Base-by-base conservation (phyloP, 2,888 invertebrate species). In the Ennomos fuscantarius region DNA sequence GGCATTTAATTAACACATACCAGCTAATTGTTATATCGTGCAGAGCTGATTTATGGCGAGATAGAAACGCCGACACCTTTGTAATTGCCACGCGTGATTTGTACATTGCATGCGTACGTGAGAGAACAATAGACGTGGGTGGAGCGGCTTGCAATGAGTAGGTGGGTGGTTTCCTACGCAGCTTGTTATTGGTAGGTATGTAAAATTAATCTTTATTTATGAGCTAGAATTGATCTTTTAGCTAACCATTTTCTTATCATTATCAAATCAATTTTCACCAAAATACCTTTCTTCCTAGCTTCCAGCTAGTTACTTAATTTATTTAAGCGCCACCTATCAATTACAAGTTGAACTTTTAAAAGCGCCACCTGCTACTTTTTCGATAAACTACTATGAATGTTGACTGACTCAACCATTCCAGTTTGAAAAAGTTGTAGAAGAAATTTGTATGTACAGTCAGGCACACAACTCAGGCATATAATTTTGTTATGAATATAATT, bases 21-120 rank as follows among this genome's bases (percentile, higher is more conserved):
- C 90, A 79, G 84, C 92, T 92, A 93, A 93, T 92, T 93, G 92
- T 92, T 92, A 90, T 89, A 92, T 92, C 90, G 91, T 82, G 87
- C 85, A 84, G 84, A 81, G 82, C 84, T 92, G 92, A 93, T 93
- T 92, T 92, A 92, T 90, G 71, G 78, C 82, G 73, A 84, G 85
- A 88, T 85, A 85, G 78, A 82, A 82, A 80, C 79, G 86, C 87
- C 84, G 84, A 89, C 90, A 92, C 92, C 92, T 90, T 84, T 82
- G 86, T 90, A 91, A 91, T 91, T 89, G 85, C 81, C 66, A 76
- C 80, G 81, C 80, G 80, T 83, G 81, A 83, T 84, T 82, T 81
- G 79, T 85, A 85, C 86, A 81, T 82, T 79, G 82, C 81, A 79
- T 81, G 82, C 80, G 80, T 80, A 76, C 73, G 60, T 66, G 67